A percentile compares a stretch with the other conserved stretches of the same genome.
phyloP scores from a whole-genome alignment of 2,797 vertebrate genomes.

The Gadopsis marmoratus region DNA sequence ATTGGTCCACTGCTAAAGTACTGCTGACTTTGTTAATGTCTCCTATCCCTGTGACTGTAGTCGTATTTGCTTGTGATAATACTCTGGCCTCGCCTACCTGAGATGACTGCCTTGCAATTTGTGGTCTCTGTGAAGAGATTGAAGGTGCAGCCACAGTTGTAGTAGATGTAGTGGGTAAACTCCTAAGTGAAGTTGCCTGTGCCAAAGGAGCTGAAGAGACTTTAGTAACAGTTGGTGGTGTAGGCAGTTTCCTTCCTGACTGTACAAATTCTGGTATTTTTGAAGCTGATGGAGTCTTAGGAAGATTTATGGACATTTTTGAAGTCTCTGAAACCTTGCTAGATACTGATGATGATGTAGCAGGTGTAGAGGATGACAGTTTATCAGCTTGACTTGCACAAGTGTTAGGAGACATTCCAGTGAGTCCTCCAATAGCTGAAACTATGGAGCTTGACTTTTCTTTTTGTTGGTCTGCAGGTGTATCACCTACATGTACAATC shows the following conservation, averaged over 20 bases:
- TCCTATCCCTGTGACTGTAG: conserved; percentile 7
- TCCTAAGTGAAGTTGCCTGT: conserved; percentile 38
- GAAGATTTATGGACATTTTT: conserved; percentile 45
- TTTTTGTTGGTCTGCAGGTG: conserved; percentile 59
- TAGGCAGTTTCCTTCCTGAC: conserved; percentile 66
- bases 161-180: conserved; percentile 44
- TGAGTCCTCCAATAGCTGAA: conserved; percentile 79
- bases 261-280: conserved; percentile 62
- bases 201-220: conserved; percentile 12
- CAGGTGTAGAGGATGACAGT: conserved; percentile 36
- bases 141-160: conserved; percentile 41
- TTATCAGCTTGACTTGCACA: conserved; percentile 64
- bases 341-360: conserved; percentile 35
- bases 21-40: conserved; percentile 26
- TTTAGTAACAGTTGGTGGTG: conserved; percentile 41
- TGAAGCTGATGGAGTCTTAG: conserved; percentile 50
- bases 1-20: conserved; percentile 19
- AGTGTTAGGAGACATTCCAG: conserved; percentile 76
- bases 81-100: conserved; percentile 54
- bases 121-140: conserved; percentile 61
- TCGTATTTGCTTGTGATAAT: conserved; percentile 49
- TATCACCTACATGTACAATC: conserved; percentile 79
- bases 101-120: conserved; percentile 74
- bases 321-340: conserved; percentile 51
- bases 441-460: conserved; percentile 81